A percentile compares a stretch with the other conserved stretches of the same genome.
Evolutionary conservation across 2,797 vertebrate genomes (phyloP).

Genomic region (Chaenodraco wilsoni): DNA sequence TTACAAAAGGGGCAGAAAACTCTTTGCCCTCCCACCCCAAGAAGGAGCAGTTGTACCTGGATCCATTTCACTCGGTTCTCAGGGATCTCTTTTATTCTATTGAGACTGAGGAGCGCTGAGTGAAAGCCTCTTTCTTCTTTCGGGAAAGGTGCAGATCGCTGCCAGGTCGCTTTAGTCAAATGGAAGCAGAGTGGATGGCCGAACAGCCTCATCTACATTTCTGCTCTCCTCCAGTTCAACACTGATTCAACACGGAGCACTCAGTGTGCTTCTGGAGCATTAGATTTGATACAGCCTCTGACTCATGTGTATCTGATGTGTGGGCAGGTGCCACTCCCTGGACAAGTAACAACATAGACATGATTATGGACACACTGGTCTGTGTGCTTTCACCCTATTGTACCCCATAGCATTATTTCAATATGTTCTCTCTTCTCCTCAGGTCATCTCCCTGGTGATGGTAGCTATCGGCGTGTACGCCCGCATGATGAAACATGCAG

Average conservation of each 20-base stretch:
- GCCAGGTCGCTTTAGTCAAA: constrained; percentile 37
- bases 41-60: constrained; percentile 61
- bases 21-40: constrained; percentile 18
- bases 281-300: not conserved
- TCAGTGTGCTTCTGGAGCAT: not conserved
- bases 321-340: constrained; percentile 43
- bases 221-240: not conserved
- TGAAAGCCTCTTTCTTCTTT: constrained; percentile 61
- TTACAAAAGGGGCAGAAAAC: constrained; percentile 5
- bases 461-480: constrained; percentile 91
- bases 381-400: not conserved
- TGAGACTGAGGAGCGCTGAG: constrained; percentile 29
- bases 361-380: not conserved
- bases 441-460: constrained; percentile 90
- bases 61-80: constrained; percentile 54
- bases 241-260: not conserved
- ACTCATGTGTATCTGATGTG: constrained; percentile 21
- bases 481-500: constrained; percentile 90
- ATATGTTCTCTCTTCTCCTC: not conserved
- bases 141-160: constrained; percentile 28
- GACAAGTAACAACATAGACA: constrained; percentile 55
- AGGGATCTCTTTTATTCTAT: constrained; percentile 56
- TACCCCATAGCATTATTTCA: not conserved
- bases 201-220: constrained; percentile 1
- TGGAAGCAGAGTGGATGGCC: constrained; percentile 13